Percentiles rank a stretch among this genome's conserved stretches.
phyloP scores from a whole-genome alignment of 2,797 vertebrate species.

The Okamejei kenojei region DNA sequence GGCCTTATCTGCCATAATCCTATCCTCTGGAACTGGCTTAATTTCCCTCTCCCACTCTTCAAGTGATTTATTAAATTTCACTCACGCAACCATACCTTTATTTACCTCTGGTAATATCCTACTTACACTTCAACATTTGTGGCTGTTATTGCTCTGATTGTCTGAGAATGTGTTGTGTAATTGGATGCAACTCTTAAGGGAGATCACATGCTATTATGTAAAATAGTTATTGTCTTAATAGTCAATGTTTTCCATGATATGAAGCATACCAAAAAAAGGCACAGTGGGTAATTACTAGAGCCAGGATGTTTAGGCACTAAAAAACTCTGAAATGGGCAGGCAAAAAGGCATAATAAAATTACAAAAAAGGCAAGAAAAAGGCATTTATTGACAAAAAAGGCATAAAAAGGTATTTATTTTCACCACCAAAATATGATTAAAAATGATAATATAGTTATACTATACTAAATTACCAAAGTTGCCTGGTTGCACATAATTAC shows the following conservation, averaged over 20 bases:
- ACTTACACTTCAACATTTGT: neutral
- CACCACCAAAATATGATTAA: no score
- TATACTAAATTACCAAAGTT: no score
- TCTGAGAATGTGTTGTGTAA: neutral
- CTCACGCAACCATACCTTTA: neutral
- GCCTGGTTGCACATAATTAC: no score
- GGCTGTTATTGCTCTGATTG: neutral
- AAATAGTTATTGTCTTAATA: neutral
- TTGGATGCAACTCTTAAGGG: neutral
- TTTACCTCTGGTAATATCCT: neutral
- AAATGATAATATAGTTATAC: no score
- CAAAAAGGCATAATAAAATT: no score
- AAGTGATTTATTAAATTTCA: neutral
- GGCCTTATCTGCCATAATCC: neutral
- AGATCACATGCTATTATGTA: neutral
- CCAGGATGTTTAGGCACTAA: no score
- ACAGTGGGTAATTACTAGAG: slow-evolving; percentile 7
- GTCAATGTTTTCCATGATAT: neutral
- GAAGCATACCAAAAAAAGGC: slow-evolving; percentile 17
- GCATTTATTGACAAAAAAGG: no score
- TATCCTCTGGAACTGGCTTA: neutral
- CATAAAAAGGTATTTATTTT: no score
- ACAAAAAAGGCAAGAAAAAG: no score
- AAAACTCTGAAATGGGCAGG: no score
- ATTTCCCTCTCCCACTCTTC: neutral